Base-by-base conservation (phyloP, 2,888 invertebrate genomes). In the Oasisia sp. region DNA sequence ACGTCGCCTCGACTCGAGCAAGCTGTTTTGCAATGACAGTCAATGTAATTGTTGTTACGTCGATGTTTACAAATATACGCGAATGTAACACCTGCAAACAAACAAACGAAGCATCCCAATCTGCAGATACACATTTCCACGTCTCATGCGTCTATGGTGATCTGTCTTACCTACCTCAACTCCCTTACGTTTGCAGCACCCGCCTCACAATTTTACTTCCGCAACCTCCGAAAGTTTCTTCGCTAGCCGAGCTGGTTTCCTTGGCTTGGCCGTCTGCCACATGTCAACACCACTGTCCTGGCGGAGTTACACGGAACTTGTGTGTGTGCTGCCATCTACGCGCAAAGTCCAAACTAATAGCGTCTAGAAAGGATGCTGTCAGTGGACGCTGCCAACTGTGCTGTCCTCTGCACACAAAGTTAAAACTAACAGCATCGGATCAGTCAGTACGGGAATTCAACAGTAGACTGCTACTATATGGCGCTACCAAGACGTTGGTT, bases 161-260 rank as follows among this genome's bases (percentile, higher is more conserved):
- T 14, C n/a, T 74, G 74, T 74, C 74, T 74, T 74, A 74, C 74
- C 74, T 74, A 74, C 74, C 74, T 74, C 74, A 74, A 74, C 74
- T 74, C 19, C 74, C 74, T 27, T 74, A 74, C 74, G 74, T 74
- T 74, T 74, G 74, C 74, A 74, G 74, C 4, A 74, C 74, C 74
- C 19, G 74, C 74, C 27, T 74, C 74, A 74, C 74, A 74, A 74
- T 74, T n/a, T 74, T 74, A 74, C 74, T 74, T 74, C 74, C 74
- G 19, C 74, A 74, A 74, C 74, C 74, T 74, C 27, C 74, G 74
- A 74, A 50, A 74, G n/a, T 74, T 74, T 74, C 74, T 74, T 27
- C 74, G 74, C 27, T 74, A 19, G 74, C 74, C 74, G 74, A 74
- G 74, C 74, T 74, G 74, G 74, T 19, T 74, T 14, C 74, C 14